Conservation (phyloP, 2,797 vertebrate genomes). For the Gobio occitaniae region DNA sequence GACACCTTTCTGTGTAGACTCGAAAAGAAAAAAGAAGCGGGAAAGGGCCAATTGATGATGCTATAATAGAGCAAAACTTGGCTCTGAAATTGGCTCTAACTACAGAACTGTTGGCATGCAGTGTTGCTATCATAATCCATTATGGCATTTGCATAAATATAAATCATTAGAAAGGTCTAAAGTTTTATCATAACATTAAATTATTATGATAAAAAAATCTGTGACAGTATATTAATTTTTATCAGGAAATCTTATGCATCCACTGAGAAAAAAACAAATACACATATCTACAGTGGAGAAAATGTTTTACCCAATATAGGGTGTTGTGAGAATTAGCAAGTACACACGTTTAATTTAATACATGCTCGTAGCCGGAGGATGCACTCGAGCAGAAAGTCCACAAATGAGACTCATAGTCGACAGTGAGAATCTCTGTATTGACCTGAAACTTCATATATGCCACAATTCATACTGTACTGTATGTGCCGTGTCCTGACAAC, state of each 20-base stretch:
- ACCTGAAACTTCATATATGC: no score
- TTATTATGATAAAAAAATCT: background rate
- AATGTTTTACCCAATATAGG: background rate
- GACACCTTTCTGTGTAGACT: background rate
- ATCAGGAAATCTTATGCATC: background rate
- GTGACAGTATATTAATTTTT: no score
- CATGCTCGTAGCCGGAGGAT: no score
- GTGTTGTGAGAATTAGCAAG: background rate
- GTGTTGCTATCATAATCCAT: background rate
- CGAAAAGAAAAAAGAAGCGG: background rate
- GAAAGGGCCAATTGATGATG: background rate
- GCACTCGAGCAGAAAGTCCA: no score
- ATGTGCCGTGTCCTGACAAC: background rate
- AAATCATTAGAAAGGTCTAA: background rate
- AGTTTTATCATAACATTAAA: background rate
- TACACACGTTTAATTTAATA: no score
- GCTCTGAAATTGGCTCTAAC: background rate
- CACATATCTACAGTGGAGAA: background rate
- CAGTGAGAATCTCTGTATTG: slow-evolving; percentile 62
- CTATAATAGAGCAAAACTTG: background rate
- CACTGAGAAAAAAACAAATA: background rate
- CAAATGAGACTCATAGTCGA: no score
- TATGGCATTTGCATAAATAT: background rate
- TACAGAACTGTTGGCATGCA: background rate
- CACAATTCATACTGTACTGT: no score